Evolutionary conservation across 2,113 vertebrate genomes (phyloP).

Genomic region (Cyprinodon tularosa): DNA sequence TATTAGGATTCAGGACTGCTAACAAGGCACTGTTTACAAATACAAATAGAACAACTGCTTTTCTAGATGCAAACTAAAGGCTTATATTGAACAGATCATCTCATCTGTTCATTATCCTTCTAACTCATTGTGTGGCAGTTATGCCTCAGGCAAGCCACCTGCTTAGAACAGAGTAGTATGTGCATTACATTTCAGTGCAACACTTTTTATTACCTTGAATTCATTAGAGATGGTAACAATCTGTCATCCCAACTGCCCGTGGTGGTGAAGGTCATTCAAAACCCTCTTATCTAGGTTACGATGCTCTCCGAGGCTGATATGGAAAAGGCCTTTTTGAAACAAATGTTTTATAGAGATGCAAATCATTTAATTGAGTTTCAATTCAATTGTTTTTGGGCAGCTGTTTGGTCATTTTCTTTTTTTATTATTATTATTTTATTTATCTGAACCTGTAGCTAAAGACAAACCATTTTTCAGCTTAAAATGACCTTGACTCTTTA

Average conservation of each 20-base stretch:
- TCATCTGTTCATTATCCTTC: slow-evolving; percentile 13
- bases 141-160: slow-evolving; percentile 43
- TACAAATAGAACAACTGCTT: neutral
- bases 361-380: slow-evolving; percentile 11
- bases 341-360: slow-evolving; percentile 36
- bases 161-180: slow-evolving; percentile 51
- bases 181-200: slow-evolving; percentile 37
- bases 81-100: neutral
- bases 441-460: slow-evolving; percentile 12
- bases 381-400: slow-evolving; percentile 14
- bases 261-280: slow-evolving; percentile 56
- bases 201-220: slow-evolving; percentile 51
- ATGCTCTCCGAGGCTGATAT: slow-evolving; percentile 14
- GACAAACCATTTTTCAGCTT: slow-evolving; percentile 6
- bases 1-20: slow-evolving; percentile 13
- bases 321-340: neutral
- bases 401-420: slow-evolving; percentile 22
- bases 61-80: neutral
- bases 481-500: neutral
- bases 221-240: slow-evolving; percentile 72
- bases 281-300: slow-evolving; percentile 53
- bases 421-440: neutral
- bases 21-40: neutral
- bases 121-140: slow-evolving; percentile 2
- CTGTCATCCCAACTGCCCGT: slow-evolving; percentile 45